Base-by-base conservation (phyloP, 2,888 invertebrate genomes). In the Dicyrtoma fusca region DNA sequence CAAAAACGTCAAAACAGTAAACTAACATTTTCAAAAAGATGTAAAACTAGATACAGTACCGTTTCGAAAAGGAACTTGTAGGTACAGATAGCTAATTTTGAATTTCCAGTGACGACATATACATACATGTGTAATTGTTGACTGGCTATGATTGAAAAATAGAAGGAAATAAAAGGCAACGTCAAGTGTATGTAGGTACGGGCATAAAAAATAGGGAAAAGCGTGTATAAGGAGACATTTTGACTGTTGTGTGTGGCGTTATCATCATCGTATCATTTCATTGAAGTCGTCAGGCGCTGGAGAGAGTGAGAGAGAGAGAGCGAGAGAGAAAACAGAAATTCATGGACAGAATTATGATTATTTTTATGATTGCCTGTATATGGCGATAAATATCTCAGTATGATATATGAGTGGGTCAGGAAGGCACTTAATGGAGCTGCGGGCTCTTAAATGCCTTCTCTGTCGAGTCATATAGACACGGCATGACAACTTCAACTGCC, bases 361-460 rank as follows among this genome's bases (percentile, higher is more conserved):
- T 72, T 72, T 72, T 72, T 72, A 72, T 69, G 69, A 72, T 62
- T 69, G 69, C 55, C 72, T 72, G 44, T 69, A 69, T 72, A 69
- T 45, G 68, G 68, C 42, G 68, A 72, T 72, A 69, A 72, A 72
- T 62, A 72, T 63, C 72, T 72, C 72, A 72, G 25, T 72, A 63
- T 69, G 68, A 72, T 72, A 72, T 66, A 72, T 61, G 72, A 68
- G 49, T 61, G 51, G 51, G 66, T 72, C 72, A 71, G 62, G 71
- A 51, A 70, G 63, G 71, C 55, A 63, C 63, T 71, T 71, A 71
- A 71, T 71, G 71, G 71, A 71, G 71, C 57, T 69, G 57, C 59
- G 69, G 44, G 69, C 63, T 59, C 47, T 59, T 69, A 69, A 66
- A 66, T 66, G 51, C 66, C 66, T 53, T 66, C 66, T 66, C 66